phyloP scores from a whole-genome alignment of 2,797 vertebrate genomes.

The Rallus crepitans region DNA sequence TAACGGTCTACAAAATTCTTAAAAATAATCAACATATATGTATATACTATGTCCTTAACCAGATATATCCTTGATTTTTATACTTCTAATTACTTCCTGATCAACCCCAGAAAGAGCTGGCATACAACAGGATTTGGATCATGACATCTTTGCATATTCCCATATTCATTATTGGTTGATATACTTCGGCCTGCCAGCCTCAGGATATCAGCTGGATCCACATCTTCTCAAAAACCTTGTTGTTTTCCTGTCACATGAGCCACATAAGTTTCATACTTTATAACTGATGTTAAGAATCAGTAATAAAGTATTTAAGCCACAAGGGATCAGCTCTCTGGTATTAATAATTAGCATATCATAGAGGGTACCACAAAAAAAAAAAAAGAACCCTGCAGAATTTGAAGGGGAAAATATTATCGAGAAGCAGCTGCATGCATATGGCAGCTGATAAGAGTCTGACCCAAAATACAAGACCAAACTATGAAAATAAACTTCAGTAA shows the following conservation, averaged over 20 bases:
- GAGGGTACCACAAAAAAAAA: background rate
- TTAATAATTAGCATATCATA: slow-evolving; percentile 31
- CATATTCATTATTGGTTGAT: background rate
- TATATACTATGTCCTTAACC: background rate
- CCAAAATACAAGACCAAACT: slow-evolving; percentile 9
- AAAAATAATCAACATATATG: background rate
- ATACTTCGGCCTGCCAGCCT: background rate
- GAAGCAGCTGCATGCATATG: slow-evolving; percentile 42
- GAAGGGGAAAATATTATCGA: background rate
- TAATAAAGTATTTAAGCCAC: slow-evolving; percentile 18
- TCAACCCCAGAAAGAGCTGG: background rate
- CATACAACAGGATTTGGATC: background rate
- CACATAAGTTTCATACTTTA: background rate
- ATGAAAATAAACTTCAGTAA: slow-evolving; percentile 25
- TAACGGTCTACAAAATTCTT: background rate
- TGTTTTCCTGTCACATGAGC: background rate
- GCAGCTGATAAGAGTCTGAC: background rate
- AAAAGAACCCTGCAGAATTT: background rate
- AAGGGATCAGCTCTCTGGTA: background rate
- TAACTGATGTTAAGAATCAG: background rate
- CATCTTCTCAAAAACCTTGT: background rate
- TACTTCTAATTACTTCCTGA: background rate
- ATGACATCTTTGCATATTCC: background rate
- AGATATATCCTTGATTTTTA: background rate
- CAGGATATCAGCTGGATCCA: background rate